Evolutionary conservation across 2,888 invertebrate genomes (phyloP).

Genomic region (Stegophylla sp.): DNA sequence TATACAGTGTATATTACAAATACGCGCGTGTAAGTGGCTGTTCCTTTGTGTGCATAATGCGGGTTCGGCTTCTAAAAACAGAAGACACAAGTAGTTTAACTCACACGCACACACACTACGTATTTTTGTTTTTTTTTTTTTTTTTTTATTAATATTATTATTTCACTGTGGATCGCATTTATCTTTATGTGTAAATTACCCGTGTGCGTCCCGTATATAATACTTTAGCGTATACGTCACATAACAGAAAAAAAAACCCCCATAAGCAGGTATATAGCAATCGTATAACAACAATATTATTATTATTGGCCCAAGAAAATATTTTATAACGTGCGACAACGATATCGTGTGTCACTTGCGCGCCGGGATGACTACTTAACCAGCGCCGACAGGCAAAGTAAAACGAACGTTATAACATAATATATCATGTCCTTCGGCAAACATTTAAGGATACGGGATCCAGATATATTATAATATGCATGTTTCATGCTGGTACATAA

Average conservation of each 20-base stretch:
- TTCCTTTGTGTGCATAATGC: constrained; percentile 41
- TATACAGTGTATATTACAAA: neutral
- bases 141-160: constrained; percentile 26
- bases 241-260: neutral
- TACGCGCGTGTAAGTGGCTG: neutral
- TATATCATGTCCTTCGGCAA: constrained; percentile 38
- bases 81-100: constrained; percentile 44
- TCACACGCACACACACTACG: neutral
- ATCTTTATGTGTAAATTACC: constrained; percentile 58
- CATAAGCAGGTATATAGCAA: neutral
- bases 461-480: constrained; percentile 29
- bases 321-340: constrained; percentile 29
- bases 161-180: constrained; percentile 28
- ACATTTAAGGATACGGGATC: constrained; percentile 55
- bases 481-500: constrained; percentile 57
- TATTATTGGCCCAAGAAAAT: constrained; percentile 23
- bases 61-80: constrained; percentile 45
- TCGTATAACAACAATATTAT: neutral
- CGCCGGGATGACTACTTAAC: constrained; percentile 43
- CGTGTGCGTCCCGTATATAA: constrained; percentile 47
- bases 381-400: constrained; percentile 18
- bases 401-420: neutral
- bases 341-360: constrained; percentile 35
- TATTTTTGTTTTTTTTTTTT: constrained; percentile 21
- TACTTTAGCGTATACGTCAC: neutral